Conservation (phyloP, 2,888 invertebrate species). For the Sarcophaga variegata region DNA sequence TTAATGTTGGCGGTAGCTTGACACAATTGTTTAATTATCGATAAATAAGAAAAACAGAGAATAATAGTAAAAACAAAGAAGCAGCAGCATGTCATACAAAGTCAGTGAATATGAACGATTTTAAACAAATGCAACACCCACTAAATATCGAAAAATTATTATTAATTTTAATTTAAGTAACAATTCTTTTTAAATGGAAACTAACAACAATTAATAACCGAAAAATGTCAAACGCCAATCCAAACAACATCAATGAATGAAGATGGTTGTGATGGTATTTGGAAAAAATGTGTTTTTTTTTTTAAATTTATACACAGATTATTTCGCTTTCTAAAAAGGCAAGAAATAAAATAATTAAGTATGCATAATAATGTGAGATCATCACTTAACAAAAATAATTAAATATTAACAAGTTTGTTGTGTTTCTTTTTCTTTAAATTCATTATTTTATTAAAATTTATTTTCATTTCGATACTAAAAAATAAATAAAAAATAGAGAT, state of each 20-base stretch:
- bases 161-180: conserved; percentile 34
- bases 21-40: conserved; percentile 38
- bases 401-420: conserved; percentile 26
- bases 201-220: background rate
- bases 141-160: conserved; percentile 43
- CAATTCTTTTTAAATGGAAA: background rate
- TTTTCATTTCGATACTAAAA: conserved; percentile 14
- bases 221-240: conserved; percentile 25
- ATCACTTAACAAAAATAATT: conserved; percentile 25
- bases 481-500: conserved; percentile 10
- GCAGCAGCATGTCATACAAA: conserved; percentile 20
- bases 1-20: conserved; percentile 4
- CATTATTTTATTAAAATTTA: background rate
- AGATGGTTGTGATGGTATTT: conserved; percentile 38
- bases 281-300: conserved; percentile 9
- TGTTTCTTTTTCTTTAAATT: background rate
- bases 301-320: background rate
- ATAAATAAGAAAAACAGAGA: conserved; percentile 1
- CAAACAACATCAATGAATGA: conserved; percentile 24
- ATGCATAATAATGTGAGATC: conserved; percentile 46
- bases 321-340: background rate
- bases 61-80: background rate
- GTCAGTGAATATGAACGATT: conserved; percentile 25
- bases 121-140: conserved; percentile 51
- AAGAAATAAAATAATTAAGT: conserved; percentile 18